A percentile compares a stretch with the other conserved stretches of the same genome.
phyloP scores from a whole-genome alignment of 2,888 invertebrate species.

The Eupithecia centaureata region DNA sequence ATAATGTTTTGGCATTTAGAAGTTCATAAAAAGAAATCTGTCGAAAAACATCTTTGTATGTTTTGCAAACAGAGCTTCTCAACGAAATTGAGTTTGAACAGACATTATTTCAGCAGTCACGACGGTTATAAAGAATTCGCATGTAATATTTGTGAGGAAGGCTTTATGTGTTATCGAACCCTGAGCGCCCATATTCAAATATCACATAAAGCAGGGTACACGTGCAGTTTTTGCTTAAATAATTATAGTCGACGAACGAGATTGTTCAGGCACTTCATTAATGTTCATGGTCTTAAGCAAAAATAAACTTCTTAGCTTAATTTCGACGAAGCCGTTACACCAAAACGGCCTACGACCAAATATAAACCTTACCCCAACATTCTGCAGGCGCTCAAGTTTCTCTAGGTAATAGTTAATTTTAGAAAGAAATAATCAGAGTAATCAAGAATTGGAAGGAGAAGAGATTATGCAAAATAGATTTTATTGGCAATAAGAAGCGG shows the following conservation, averaged over 20 bases:
- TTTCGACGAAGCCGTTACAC: too few relatives aligned
- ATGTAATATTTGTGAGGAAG: slow-evolving; percentile 13
- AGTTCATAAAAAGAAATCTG: background rate
- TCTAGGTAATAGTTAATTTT: too few relatives aligned
- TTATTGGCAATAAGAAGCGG: too few relatives aligned
- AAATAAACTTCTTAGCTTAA: too few relatives aligned
- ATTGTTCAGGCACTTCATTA: background rate
- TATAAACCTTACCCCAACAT: too few relatives aligned
- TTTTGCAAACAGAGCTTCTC: background rate
- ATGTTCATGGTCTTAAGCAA: background rate
- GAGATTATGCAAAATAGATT: too few relatives aligned
- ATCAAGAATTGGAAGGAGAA: too few relatives aligned
- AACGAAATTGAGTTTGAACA: background rate
- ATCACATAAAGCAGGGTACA: background rate
- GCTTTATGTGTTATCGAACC: background rate
- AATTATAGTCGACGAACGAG: background rate
- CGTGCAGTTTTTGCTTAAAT: background rate
- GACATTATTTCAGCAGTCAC: background rate
- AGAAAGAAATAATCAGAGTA: too few relatives aligned
- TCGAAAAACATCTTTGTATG: background rate
- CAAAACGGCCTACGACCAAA: too few relatives aligned
- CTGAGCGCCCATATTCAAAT: background rate
- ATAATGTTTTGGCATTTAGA: background rate
- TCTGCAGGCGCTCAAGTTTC: too few relatives aligned
- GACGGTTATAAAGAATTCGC: background rate